phyloP scores from a whole-genome alignment of 2,113 vertebrate genomes.

The Numenius arquata region DNA sequence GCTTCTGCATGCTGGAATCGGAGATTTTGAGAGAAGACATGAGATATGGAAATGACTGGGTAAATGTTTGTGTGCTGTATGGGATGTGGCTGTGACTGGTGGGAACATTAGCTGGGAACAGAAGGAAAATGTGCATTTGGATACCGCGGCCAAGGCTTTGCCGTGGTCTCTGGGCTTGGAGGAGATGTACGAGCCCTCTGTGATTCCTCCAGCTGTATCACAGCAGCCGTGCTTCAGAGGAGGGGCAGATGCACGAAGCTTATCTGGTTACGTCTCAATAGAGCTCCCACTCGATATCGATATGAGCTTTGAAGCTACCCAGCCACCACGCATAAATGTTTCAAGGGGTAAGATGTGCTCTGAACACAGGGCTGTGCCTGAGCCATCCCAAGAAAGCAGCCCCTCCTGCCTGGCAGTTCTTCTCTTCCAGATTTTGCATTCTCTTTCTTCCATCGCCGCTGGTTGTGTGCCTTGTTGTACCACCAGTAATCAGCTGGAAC shows the following conservation, averaged over 20 bases:
- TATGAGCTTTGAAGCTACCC: constrained; percentile 13
- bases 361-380: not conserved
- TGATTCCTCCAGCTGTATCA: constrained; percentile 11
- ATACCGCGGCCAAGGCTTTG: not conserved
- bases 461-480: not conserved
- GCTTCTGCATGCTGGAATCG: not conserved
- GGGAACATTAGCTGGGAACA: not conserved
- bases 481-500: not conserved
- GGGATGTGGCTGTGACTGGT: not conserved
- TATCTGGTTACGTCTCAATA: not conserved
- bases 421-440: not conserved
- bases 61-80: not conserved
- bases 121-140: not conserved
- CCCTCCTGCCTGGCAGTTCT: not conserved
- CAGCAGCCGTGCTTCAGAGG: not conserved
- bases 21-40: not conserved
- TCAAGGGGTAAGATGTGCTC: not conserved
- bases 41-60: not conserved
- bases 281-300: not conserved
- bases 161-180: not conserved
- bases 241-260: not conserved
- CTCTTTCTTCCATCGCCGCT: not conserved
- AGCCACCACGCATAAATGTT: not conserved
- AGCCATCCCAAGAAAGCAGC: not conserved
- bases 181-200: not conserved